These are phyloP conservation scores for Acomys russatus DNA, from an alignment of 2,797 vertebrate genomes.

Conservation along the genomic window DNA sequence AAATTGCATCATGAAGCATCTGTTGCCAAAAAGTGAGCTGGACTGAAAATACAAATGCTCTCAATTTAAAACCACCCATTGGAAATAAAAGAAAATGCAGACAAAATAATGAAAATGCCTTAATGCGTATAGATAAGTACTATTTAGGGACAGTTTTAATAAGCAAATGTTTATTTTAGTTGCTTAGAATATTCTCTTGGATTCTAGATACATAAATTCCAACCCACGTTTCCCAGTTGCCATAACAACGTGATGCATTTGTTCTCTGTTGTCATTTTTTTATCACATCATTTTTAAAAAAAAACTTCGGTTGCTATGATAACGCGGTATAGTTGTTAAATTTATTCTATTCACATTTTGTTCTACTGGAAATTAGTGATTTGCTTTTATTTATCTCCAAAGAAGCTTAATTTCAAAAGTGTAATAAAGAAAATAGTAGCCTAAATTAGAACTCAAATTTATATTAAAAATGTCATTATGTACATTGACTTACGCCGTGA, in stretches of 20 bases:
- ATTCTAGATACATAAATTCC: conserved; percentile 88
- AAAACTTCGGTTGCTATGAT: conserved; percentile 84
- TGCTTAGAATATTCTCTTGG: conserved; percentile 82
- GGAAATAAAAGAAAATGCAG: conserved; percentile 79
- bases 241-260: conserved; percentile 90
- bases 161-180: conserved; percentile 88
- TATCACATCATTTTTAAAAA: conserved; percentile 82
- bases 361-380: conserved; percentile 81
- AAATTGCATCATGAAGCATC: conserved; percentile 80
- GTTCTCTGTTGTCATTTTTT: conserved; percentile 87
- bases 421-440: conserved; percentile 66
- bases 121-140: conserved; percentile 87
- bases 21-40: conserved; percentile 75
- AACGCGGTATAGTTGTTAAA: conserved; percentile 85
- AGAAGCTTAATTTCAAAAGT: conserved; percentile 74
- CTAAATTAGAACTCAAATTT: conserved; percentile 74
- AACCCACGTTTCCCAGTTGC: conserved; percentile 88
- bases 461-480: conserved; percentile 73
- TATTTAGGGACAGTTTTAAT: conserved; percentile 86
- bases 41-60: conserved; percentile 77
- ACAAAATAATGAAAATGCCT: conserved; percentile 82
- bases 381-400: conserved; percentile 82
- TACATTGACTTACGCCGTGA: conserved; percentile 56
- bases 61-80: conserved; percentile 79
- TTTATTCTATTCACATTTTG: conserved; percentile 84